Evolutionary conservation across 2,888 invertebrate species (phyloP).

Genomic region (Phaonia tiefii): DNA sequence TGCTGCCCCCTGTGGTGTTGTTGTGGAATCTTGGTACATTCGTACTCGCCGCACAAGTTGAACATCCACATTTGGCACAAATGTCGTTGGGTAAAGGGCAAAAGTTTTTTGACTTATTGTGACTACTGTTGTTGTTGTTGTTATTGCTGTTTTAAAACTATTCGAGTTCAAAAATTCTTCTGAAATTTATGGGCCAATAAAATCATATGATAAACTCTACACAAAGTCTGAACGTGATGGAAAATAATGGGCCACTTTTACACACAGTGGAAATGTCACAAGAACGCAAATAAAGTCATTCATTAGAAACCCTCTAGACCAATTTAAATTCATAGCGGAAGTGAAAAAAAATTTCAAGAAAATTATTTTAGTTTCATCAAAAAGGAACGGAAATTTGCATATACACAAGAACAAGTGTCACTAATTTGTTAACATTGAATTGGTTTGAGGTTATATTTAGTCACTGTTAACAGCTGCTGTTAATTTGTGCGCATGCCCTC

Average conservation of each 20-base stretch:
- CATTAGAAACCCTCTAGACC: not conserved
- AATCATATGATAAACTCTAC: not conserved
- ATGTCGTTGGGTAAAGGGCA: conserved; percentile 31
- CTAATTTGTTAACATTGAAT: too few species aligned
- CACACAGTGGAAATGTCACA: not conserved
- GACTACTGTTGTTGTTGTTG: not conserved
- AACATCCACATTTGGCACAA: not conserved
- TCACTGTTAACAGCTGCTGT: conserved; percentile 30
- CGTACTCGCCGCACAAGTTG: not conserved
- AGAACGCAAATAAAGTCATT: not conserved
- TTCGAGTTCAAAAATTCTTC: not conserved
- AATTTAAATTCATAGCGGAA: not conserved
- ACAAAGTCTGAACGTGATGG: not conserved
- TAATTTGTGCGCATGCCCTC: conserved; percentile 15
- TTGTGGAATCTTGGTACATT: too few species aligned
- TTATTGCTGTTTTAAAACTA: not conserved
- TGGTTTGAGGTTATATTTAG: conserved; percentile 8
- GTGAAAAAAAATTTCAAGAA: not conserved
- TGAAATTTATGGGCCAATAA: not conserved
- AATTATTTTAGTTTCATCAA: not conserved
- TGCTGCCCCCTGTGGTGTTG: too few species aligned
- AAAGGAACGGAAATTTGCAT: not conserved
- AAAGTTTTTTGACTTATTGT: conserved; percentile 27
- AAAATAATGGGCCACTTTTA: not conserved
- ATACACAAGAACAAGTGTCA: not conserved